These are phyloP conservation scores for Knipowitschia caucasica DNA, from an alignment of 2,797 vertebrate species.

Conservation along the genomic window DNA sequence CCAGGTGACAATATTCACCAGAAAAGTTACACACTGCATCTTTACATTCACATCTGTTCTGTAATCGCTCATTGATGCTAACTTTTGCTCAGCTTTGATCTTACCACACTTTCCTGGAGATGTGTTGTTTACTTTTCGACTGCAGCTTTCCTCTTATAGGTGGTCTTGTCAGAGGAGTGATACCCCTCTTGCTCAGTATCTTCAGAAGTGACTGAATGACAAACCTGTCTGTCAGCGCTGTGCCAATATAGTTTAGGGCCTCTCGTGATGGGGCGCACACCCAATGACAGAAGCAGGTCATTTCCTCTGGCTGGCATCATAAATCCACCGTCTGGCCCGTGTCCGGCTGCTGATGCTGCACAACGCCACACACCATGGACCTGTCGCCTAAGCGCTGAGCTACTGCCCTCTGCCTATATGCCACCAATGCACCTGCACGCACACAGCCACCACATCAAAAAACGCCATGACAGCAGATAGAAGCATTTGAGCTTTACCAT, in stretches of 20 bases:
- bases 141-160: slow-evolving; percentile 22
- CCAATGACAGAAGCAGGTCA: slow-evolving; percentile 85
- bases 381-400: slow-evolving; percentile 72
- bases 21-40: no score
- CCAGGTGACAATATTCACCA: no score
- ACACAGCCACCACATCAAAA: background rate
- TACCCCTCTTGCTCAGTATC: slow-evolving; percentile 75
- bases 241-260: slow-evolving; percentile 84
- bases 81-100: background rate
- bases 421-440: slow-evolving; percentile 22
- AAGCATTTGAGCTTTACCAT: no score
- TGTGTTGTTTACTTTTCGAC: background rate
- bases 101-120: background rate
- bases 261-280: slow-evolving; percentile 82
- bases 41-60: no score
- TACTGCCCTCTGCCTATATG: slow-evolving; percentile 58
- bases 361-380: slow-evolving; percentile 71
- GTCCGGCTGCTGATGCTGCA: slow-evolving; percentile 83
- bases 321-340: slow-evolving; percentile 82
- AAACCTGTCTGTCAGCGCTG: slow-evolving; percentile 82
- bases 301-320: slow-evolving; percentile 77
- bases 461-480: no score
- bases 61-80: background rate
- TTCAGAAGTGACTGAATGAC: slow-evolving; percentile 82
- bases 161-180: slow-evolving; percentile 76